Base-by-base conservation (phyloP, 2,888 invertebrate species). In the Criorhina ranunculi region DNA sequence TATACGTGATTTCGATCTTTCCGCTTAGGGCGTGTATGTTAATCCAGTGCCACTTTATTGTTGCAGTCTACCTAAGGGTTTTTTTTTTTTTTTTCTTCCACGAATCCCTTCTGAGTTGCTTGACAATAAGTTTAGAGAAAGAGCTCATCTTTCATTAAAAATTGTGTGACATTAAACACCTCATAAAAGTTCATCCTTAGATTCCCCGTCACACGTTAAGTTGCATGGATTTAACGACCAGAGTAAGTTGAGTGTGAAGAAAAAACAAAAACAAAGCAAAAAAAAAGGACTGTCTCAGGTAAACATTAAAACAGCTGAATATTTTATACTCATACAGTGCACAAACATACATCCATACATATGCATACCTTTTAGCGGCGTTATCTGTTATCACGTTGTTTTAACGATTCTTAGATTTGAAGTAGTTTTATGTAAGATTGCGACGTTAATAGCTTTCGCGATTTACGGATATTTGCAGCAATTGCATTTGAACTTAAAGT, bases 1-100 rank as follows among this genome's bases (percentile, higher is more conserved):
- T 46, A 62, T 62, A 33, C 33, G 33, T n/a, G 33, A 46, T 33
- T 46, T 46, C 62, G n/a, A 62, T 62, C 62, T 62, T 46, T 62
- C 46, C 17, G 31, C 15, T 44, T 15, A 12, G 33, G 0, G 17
- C 4, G 7, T 33, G 12, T 29, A 12, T 42, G 17, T 37, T 8
- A 40, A 59, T 40, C 24, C 40, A 9, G 24, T n/a, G 24, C 11
- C 19, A 8, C 37, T 12, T 59, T 24, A 24, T 37, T n/a, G 57
- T 24, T 29, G 6, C 40, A 24, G 8, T 37, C 3, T 8, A 19
- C 19, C 19, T 35, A 55, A 17, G 6, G 11, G 5, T 24, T 24
- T 24, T 46, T 24, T 24, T 19, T 19, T 49, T 49, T 46, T 3
- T 4, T 9, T 55, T 0, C 0, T 17, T 17, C 35, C n/a, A 11